A percentile compares a stretch with the other conserved stretches of the same genome.
Conservation (phyloP, 2,888 invertebrate genomes). For the Stenurella melanura region DNA sequence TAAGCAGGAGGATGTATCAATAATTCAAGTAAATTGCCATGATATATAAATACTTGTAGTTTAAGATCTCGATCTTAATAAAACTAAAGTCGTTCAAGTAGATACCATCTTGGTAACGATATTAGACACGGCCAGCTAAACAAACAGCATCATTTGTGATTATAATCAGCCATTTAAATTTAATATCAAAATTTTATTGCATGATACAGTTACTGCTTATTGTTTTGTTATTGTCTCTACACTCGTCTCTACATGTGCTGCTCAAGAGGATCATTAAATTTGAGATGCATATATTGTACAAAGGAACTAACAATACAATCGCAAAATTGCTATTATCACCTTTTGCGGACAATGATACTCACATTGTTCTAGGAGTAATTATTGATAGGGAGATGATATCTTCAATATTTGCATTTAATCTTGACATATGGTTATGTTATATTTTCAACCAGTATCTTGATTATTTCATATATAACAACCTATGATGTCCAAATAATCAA, state of each 20-base stretch:
- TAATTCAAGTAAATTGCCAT: conserved; percentile 53
- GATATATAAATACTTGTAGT: conserved; percentile 40
- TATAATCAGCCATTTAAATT: conserved; percentile 69
- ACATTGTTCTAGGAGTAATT: not conserved
- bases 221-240: conserved; percentile 35
- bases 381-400: not conserved
- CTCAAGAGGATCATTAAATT: conserved; percentile 15
- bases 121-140: conserved; percentile 68
- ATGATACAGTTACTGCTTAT: conserved; percentile 43
- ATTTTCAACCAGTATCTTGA: not conserved
- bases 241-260: conserved; percentile 15
- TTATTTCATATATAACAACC: not conserved
- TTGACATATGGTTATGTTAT: not conserved
- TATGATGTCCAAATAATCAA: no score
- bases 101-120: conserved; percentile 65
- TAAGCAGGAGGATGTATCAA: conserved; percentile 48
- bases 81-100: conserved; percentile 35
- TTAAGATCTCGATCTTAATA: conserved; percentile 29
- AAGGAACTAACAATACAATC: conserved; percentile 14
- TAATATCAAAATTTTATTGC: conserved; percentile 62
- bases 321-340: not conserved
- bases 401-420: not conserved
- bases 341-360: not conserved
- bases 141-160: conserved; percentile 69
- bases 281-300: conserved; percentile 12